phyloP scores from a whole-genome alignment of 2,888 invertebrate species.

The Agonopterix subpropinquella region DNA sequence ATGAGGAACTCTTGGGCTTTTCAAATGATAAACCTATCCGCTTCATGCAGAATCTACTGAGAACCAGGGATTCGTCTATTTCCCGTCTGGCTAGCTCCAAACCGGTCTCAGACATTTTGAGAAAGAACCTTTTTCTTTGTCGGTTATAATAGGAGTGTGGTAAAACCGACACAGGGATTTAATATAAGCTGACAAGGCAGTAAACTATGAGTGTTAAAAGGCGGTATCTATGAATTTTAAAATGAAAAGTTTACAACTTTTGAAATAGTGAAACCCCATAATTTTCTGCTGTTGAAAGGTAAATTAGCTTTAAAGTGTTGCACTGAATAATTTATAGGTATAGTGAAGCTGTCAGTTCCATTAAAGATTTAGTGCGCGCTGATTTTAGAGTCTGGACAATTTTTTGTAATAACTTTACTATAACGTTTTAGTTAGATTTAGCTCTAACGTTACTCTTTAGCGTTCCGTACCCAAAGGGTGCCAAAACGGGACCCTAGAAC shows the following conservation, averaged over 20 bases:
- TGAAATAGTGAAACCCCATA: too few species aligned
- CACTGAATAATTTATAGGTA: too few species aligned
- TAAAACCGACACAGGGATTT: neutral
- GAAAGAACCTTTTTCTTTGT: neutral
- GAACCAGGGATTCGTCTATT: slow-evolving; percentile 26
- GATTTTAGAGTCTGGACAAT: too few species aligned
- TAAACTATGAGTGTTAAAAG: neutral
- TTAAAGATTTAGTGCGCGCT: too few species aligned
- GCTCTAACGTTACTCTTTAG: too few species aligned
- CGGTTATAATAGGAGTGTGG: neutral
- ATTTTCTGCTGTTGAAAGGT: too few species aligned
- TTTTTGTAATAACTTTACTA: too few species aligned
- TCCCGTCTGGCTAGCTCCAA: slow-evolving; percentile 23
- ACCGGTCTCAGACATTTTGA: neutral
- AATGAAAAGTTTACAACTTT: neutral
- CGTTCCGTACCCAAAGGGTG: too few species aligned
- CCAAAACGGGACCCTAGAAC: too few species aligned
- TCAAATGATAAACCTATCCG: slow-evolving; percentile 31
- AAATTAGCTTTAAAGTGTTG: too few species aligned
- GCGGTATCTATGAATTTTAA: neutral
- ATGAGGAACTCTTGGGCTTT: slow-evolving; percentile 11
- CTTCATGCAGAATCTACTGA: slow-evolving; percentile 28
- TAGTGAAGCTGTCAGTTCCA: too few species aligned
- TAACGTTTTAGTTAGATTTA: too few species aligned
- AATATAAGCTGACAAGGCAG: neutral